Conservation (phyloP, 2,888 invertebrate genomes). For the Prosapia bicincta region DNA sequence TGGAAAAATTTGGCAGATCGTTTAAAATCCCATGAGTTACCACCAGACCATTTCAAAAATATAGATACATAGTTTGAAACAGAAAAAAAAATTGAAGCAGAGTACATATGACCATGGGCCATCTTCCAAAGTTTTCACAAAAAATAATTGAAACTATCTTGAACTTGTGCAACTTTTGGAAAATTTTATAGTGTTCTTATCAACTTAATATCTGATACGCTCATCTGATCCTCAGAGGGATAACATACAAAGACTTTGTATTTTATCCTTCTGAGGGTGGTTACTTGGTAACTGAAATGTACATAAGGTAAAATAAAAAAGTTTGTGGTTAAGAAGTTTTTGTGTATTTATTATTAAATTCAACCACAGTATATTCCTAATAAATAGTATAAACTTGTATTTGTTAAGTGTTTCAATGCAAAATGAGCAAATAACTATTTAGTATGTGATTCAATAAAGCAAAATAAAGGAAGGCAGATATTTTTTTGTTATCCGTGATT, state of each 20-base stretch:
- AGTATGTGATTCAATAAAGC: conserved; percentile 5
- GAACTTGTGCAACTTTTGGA: conserved; percentile 10
- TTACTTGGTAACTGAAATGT: no score
- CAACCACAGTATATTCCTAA: no score
- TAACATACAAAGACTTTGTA: no score
- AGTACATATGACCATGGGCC: background rate
- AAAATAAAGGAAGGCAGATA: conserved; percentile 28
- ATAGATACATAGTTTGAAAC: background rate
- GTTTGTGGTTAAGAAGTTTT: no score
- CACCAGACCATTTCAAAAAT: conserved; percentile 3
- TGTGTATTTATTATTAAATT: no score
- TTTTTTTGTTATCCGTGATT: conserved; percentile 33
- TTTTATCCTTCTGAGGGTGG: no score
- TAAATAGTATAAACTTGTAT: background rate
- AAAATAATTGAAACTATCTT: conserved; percentile 6
- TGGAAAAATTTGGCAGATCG: conserved; percentile 3
- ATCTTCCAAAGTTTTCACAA: conserved; percentile 12
- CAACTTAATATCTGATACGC: background rate
- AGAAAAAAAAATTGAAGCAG: background rate
- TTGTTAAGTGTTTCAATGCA: background rate
- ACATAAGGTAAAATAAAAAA: no score
- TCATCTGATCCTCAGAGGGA: background rate
- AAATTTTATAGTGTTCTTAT: background rate
- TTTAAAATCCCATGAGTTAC: background rate
- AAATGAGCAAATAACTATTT: conserved; percentile 4